Evolutionary conservation across 1,140 invertebrate species (phyloP).

Genomic region (Whitmania pigra): DNA sequence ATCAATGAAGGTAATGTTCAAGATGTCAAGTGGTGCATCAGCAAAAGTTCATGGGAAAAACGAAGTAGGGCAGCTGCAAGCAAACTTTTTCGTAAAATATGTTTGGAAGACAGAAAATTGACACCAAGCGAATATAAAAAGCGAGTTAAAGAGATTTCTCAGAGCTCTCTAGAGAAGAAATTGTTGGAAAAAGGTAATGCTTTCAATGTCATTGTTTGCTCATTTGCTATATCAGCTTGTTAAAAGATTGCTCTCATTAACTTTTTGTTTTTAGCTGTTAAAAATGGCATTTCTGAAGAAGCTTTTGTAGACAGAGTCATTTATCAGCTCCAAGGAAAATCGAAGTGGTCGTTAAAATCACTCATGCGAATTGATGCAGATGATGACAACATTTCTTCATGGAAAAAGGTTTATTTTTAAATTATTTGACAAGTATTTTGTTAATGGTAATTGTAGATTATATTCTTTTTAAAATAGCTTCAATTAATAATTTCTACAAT

Average conservation of each 20-base stretch:
- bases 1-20: conserved; percentile 66
- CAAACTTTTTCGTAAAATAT: conserved; percentile 57
- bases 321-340: conserved; percentile 12
- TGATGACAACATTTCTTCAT: conserved; percentile 14
- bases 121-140: conserved; percentile 42
- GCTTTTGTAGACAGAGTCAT: conserved; percentile 21
- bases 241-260: not conserved
- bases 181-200: conserved; percentile 40
- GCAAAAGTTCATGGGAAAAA: conserved; percentile 67
- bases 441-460: conserved; percentile 46
- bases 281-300: conserved; percentile 17
- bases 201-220: conserved; percentile 9
- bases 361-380: conserved; percentile 10
- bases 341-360: conserved; percentile 13
- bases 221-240: conserved; percentile 31
- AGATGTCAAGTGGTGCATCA: conserved; percentile 65
- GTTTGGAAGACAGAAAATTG: not conserved
- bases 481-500: not conserved
- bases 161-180: conserved; percentile 60
- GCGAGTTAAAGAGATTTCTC: conserved; percentile 47
- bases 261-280: conserved; percentile 12
- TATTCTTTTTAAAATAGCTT: not conserved
- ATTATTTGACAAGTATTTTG: conserved; percentile 61
- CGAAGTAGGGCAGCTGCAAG: conserved; percentile 64
- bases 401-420: conserved; percentile 39